Evolutionary conservation across 2,888 invertebrate species (phyloP), one percentile per base, ranked within the genome.

Genomic region (Drosophila anomelani): DNA sequence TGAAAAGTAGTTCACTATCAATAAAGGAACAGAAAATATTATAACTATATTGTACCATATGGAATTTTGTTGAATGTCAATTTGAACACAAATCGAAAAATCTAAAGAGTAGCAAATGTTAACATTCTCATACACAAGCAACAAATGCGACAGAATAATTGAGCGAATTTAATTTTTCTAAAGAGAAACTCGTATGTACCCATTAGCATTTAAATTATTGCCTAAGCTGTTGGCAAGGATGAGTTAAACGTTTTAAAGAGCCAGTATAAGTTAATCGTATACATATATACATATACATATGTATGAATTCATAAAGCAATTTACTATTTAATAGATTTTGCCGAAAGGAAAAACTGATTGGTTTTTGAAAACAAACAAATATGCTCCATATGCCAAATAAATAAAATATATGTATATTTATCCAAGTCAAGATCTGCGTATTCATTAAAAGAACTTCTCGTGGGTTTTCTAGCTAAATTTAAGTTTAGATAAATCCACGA

Each of bases 261-360:
- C 47, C 63, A 70, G 55, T 56, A 78, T 83, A 76, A 70, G 58
- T 77, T 71, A 69, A 55, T 41, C 44, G 44, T 70, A 53, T 60
- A 63, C 58, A 73, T 63, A 44, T 47, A 53, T 60, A 61, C 63
- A 71, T 47, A 53, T 60, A 63, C 60, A 73, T 60, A 53, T 38
- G 36, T 44, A 53, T 62, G 64, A 71, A 75, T 74, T 81, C 64
- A 78, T 69, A 77, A 89, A 89, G 89, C 82, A 89, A 84, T 88
- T 89, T 77, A 84, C 82, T 85, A 88, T 84, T 71, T 77, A 80
- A 84, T 84, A 89, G 83, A 87, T 61, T 74, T 82, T 78, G 73
- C 77, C 70, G 75, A 53, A 36, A n/a, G 38, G 32, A 20, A 54
- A 68, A 55, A 64, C 58, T 66, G 62, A 74, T 72, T 81, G 61